phyloP scores from a whole-genome alignment of 2,113 vertebrate genomes.

The Acrocephalus kingi region DNA sequence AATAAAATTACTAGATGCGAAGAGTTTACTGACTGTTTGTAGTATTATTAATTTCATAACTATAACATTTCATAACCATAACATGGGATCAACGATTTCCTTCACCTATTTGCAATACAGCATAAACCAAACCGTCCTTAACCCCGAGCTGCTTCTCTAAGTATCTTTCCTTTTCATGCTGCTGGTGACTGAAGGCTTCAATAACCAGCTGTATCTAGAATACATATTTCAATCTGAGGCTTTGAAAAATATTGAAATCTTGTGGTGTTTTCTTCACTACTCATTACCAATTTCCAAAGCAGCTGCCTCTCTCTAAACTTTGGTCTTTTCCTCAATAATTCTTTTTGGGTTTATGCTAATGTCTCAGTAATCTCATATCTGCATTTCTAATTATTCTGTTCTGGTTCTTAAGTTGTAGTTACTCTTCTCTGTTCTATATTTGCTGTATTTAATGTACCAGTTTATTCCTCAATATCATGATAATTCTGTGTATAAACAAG shows the following conservation, averaged over 20 bases:
- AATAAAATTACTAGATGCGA: background rate
- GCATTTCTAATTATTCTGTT: background rate
- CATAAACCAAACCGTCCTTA: background rate
- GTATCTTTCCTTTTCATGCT: background rate
- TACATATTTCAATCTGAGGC: background rate
- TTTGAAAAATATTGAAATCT: background rate
- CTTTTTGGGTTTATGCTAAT: background rate
- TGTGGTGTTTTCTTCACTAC: background rate
- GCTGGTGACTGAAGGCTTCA: background rate
- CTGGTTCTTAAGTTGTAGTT: background rate
- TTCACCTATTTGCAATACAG: background rate
- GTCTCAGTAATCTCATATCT: background rate
- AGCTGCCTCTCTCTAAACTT: background rate
- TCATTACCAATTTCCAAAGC: background rate
- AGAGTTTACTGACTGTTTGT: background rate
- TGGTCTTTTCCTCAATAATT: background rate
- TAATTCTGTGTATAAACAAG: background rate
- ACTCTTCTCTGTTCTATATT: background rate
- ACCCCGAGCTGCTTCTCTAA: background rate
- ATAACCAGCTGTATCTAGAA: background rate
- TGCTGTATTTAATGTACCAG: background rate
- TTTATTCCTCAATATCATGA: background rate
- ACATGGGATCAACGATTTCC: background rate
- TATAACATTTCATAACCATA: background rate
- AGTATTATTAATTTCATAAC: background rate